Base-by-base conservation (phyloP, 1,140 invertebrate species). In the Proctacanthus coquilletti region DNA sequence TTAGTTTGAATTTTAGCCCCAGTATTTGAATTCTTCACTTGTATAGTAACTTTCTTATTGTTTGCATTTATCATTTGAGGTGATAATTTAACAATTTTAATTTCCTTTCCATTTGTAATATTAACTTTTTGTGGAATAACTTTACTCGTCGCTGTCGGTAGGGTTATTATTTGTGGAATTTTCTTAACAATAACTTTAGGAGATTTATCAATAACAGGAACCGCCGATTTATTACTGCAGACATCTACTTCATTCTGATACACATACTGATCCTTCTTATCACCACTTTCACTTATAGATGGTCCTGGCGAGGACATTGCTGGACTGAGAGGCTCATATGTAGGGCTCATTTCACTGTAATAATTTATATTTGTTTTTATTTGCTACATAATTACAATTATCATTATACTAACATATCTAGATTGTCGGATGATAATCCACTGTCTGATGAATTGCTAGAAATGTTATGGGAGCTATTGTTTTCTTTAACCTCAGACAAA, bases 391-490 rank as follows among this genome's bases (percentile, higher is more conserved):
- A 15, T 40, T 9, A 13, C 18, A n/a, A 20, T 21, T 21, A 40
- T 32, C 6, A 34, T 17, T 33, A 4, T 33, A 63, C 62, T 64
- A 44, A 66, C 65, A 64, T 55, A 47, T 68, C 64, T 18, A 61
- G 56, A 34, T 54, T 62, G 44, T 66, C 65, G 44, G 61, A 65
- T 2, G 65, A 68, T 3, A 66, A 42, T 31, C 65, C 64, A 44
- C 64, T 66, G 40, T 66, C 65, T 0, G 63, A 65, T 34, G 32
- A 29, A 9, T n/a, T 27, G 5, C 37, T 36, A 3, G 41, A 42
- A 20, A 36, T 35, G 1, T 14, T 39, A 18, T 18, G 32, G 17
- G 14, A 34, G 11, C 32, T 17, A 34, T 5, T 10, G 32, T 5
- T 15, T 11, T 17, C 13, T 27, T 27, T 27, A 13, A 27, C 23